These are phyloP conservation scores for Phocides pigmalion DNA, from an alignment of 1,140 invertebrate genomes.

Conservation along the genomic window DNA sequence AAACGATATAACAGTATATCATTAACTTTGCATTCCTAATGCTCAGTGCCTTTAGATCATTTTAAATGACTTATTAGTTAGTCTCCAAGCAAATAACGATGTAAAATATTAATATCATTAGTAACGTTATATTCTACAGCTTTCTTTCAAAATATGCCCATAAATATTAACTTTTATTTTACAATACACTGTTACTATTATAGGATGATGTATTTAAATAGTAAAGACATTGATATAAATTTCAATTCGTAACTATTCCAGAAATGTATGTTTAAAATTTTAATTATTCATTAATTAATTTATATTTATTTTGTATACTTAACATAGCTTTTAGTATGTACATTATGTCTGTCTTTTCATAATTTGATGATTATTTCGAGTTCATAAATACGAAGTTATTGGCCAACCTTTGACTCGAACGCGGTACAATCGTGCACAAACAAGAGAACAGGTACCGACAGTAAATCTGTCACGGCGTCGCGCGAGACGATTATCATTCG, in stretches of 20 bases:
- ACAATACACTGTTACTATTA: background rate
- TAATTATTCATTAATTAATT: background rate
- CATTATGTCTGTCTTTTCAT: background rate
- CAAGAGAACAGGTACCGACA: conserved; percentile 14
- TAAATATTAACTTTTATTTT: conserved; percentile 1
- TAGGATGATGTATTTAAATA: too few relatives aligned
- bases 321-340: background rate
- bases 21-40: conserved; percentile 8
- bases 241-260: too few relatives aligned
- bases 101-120: background rate
- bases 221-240: too few relatives aligned
- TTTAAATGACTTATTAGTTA: conserved; percentile 2
- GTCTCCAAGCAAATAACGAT: background rate
- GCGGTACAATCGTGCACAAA: conserved; percentile 21
- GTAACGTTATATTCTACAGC: conserved; percentile 7
- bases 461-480: conserved; percentile 44
- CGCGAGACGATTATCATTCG: conserved; percentile 55
- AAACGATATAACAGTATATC: conserved; percentile 11
- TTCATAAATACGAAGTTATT: conserved; percentile 22
- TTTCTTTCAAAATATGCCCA: conserved; percentile 13
- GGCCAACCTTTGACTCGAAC: conserved; percentile 23
- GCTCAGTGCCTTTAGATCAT: conserved; percentile 2
- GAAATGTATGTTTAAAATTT: too few relatives aligned
- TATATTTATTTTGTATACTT: background rate
- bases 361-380: conserved; percentile 17